These are phyloP conservation scores for Volucella bombylans DNA, from an alignment of 2,888 invertebrate genomes.

Conservation along the genomic window DNA sequence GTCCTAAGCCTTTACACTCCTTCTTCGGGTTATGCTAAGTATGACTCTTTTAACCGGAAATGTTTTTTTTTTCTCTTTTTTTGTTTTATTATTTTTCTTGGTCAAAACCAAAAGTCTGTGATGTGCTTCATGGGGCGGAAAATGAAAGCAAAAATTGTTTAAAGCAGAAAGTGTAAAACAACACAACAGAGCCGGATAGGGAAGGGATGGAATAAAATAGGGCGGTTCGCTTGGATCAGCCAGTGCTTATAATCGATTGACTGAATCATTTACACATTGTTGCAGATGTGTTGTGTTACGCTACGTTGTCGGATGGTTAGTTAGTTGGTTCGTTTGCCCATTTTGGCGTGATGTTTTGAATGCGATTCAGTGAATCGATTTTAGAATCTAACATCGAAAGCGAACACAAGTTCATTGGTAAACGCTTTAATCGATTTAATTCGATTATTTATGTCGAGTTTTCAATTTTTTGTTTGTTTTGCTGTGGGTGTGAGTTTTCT, in stretches of 20 bases:
- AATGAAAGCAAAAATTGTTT: conserved; percentile 62
- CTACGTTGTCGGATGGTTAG: neutral
- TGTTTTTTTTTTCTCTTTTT: conserved; percentile 1
- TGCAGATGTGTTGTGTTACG: conserved; percentile 54
- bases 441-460: conserved; percentile 41
- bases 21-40: conserved; percentile 40
- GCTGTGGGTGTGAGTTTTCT: neutral
- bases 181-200: neutral
- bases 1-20: conserved; percentile 16
- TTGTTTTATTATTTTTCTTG: conserved; percentile 48
- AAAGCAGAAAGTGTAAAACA: conserved; percentile 43
- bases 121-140: conserved; percentile 59
- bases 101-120: conserved; percentile 60
- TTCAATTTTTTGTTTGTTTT: neutral
- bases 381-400: conserved; percentile 47
- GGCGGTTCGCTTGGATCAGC: neutral
- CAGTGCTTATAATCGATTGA: conserved; percentile 61
- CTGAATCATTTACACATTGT: conserved; percentile 67
- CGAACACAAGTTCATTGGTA: conserved; percentile 66
- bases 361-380: conserved; percentile 55
- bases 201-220: neutral
- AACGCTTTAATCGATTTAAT: conserved; percentile 51
- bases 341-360: conserved; percentile 34
- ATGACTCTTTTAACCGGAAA: conserved; percentile 2
- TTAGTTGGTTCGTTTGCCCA: conserved; percentile 9